Evolutionary conservation across 1,140 invertebrate species (phyloP), one percentile per base, ranked within the genome.

Genomic region (Trialeurodes vaporariorum): DNA sequence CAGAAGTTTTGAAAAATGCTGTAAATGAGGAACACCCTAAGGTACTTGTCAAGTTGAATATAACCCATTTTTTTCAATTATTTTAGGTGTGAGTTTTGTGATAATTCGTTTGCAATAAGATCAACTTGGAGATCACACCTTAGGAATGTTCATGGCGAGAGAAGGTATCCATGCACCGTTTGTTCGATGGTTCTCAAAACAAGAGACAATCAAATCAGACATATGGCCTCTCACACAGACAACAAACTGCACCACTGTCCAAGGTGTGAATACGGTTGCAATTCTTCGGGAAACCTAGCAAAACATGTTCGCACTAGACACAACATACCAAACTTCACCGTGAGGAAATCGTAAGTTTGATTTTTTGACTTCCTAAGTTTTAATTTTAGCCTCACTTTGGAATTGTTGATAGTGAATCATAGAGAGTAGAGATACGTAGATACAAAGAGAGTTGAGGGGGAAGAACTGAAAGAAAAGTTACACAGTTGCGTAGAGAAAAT

Each of bases 151-250:
- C 64, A 65, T 34, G 64, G 40, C 1, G 64, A 65, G 24, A 49
- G 24, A 21, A 65, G 59, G 59, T 65, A 58, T 22, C 40, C 64
- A 17, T 65, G 64, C 24, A 58, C 49, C 9, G 25, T 65, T 21
- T 65, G 64, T 24, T 2, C 11, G 2, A 65, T 58, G 59, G n/a
- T 58, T 58, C 59, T 65, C 27, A 58, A 58, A 65, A 65, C 64
- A 21, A 12, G 17, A 2, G 34, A 65, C 24, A 65, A 65, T 11
- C 27, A 58, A 17, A 65, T 58, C 40, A 34, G 64, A 1, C 64
- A 65, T 25, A 12, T 59, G 26, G n/a, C 25, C 2, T 58, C 27
- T 1, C 64, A 65, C 26, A 59, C 64, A 2, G 9, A 58, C n/a
- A 25, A 9, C 13, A 65, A 65, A 59, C 64, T 58, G 2, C 59